Percentiles rank a stretch among this genome's conserved stretches.
These are phyloP conservation scores for Pemphigus obesinymphae DNA, from an alignment of 1,140 invertebrate genomes.

Conservation along the genomic window DNA sequence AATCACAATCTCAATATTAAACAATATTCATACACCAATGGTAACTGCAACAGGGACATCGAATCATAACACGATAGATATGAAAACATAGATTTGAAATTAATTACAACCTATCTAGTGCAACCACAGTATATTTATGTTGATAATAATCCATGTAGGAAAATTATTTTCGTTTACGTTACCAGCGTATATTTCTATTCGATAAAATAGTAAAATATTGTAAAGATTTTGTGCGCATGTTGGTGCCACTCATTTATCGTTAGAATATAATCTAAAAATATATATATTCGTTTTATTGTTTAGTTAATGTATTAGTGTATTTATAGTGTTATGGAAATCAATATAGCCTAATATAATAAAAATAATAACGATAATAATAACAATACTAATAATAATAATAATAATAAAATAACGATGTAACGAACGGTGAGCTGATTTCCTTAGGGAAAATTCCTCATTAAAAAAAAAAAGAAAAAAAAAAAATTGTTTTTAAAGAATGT, in stretches of 20 bases:
- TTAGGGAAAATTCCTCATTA: background rate
- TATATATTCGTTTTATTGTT: background rate
- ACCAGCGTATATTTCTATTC: background rate
- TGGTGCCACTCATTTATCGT: background rate
- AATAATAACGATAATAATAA: too few relatives aligned
- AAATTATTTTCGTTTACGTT: constrained; percentile 1
- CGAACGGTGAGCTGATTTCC: background rate
- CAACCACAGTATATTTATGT: too few relatives aligned
- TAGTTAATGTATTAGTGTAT: background rate
- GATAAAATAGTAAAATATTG: background rate
- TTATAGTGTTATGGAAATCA: background rate
- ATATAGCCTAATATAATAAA: background rate
- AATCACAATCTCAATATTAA: too few relatives aligned
- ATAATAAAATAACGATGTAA: too few relatives aligned
- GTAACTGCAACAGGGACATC: too few relatives aligned
- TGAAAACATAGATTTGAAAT: too few relatives aligned
- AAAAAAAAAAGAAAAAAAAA: background rate
- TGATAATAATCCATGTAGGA: background rate
- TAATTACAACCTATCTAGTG: too few relatives aligned
- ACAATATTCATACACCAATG: too few relatives aligned
- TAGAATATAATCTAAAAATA: background rate
- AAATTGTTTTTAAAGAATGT: too few relatives aligned
- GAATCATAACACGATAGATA: too few relatives aligned
- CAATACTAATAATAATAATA: too few relatives aligned
- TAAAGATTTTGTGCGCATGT: background rate